phyloP scores from a whole-genome alignment of 2,797 vertebrate genomes.

The Lacerta agilis region DNA sequence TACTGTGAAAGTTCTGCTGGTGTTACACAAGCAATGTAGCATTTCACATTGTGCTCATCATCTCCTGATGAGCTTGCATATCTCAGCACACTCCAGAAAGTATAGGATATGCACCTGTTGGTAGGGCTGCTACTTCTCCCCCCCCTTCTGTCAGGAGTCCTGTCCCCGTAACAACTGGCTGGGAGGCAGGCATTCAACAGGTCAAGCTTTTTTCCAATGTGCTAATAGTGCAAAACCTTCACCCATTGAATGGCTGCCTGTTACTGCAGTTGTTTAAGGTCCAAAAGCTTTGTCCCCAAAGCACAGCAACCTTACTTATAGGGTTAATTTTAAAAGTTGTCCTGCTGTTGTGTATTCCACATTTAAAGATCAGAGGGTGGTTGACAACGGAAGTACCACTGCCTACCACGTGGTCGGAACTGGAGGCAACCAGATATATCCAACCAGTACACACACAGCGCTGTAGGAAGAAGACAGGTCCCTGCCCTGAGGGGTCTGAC shows the following conservation, averaged over 20 bases:
- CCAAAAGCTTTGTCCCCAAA: neutral
- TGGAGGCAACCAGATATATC: neutral
- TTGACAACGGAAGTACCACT: neutral
- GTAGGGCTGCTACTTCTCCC: no score
- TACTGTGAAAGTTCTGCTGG: no score
- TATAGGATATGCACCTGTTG: no score
- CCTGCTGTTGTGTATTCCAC: neutral
- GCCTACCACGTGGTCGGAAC: neutral
- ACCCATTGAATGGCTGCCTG: neutral
- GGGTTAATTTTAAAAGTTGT: no score
- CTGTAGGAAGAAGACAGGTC: no score
- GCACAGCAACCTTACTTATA: neutral
- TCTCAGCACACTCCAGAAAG: neutral
- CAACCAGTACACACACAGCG: no score
- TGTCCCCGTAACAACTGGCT: no score
- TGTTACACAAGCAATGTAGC: neutral
- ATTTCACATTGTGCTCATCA: neutral
- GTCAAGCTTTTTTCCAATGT: neutral
- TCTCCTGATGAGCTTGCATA: neutral
- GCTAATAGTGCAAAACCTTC: neutral
- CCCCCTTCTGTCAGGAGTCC: neutral
- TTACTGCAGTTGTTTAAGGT: neutral
- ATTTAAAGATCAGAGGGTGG: neutral
- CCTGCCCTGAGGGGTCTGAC: no score
- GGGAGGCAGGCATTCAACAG: neutral